Base-by-base conservation (phyloP, 2,888 invertebrate species). In the Pyralis farinalis region DNA sequence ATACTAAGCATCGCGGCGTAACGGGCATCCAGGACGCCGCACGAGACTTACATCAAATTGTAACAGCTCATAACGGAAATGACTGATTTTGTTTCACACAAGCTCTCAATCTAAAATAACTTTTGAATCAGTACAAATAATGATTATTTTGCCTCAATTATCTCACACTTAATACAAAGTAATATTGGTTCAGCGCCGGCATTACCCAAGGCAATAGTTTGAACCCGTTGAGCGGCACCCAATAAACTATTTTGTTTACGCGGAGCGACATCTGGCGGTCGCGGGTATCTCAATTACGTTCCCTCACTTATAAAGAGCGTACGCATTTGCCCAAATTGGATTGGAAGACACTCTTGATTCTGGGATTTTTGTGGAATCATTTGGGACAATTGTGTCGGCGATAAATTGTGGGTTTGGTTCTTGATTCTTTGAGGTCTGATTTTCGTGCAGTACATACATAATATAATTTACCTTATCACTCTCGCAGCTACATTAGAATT, bases 221-320 rank as follows among this genome's bases (percentile, higher is more conserved):
- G 52, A 64, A 68, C 52, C 63, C 53, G 58, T 57, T 60, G 55
- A 58, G 54, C 56, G 53, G 50, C 49, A 43, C 47, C n/a, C 43
- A 41, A 65, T 71, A 75, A 72, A 73, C 64, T 57, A 68, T 52
- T 62, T 68, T 73, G 69, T 77, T 77, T 78, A 77, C 62, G 63
- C 47, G 48, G 43, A 47, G 47, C 50, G 45, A 46, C 45, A 49
- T 44, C 40, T 46, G 49, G 48, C 44, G 37, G 45, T 37, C 22
- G 36, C 31, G 27, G 25, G 21, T 39, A 45, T 34, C 29, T 40
- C 47, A 47, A 25, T 38, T 38, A 12, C 11, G 10, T 11, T 9
- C 10, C 39, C 34, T 16, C 16, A 43, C 45, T 50, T 50, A 50
- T 44, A 43, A 39, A 45, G 40, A 41, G 40, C 42, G 35, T 39